Base-by-base conservation (phyloP, 2,888 invertebrate genomes). In the Gandaritis pyraliata region DNA sequence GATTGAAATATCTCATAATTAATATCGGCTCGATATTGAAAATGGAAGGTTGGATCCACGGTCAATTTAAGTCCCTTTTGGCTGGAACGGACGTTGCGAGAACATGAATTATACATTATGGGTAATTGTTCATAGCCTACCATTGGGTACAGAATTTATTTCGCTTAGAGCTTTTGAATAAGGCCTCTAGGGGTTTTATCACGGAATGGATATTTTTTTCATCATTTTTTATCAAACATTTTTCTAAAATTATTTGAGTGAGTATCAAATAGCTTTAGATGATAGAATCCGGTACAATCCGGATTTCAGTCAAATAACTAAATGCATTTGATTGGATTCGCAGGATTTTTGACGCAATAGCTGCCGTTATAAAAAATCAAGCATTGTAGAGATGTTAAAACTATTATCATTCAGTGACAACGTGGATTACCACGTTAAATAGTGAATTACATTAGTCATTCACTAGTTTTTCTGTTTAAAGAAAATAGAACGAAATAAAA, bases 91-190 rank as follows among this genome's bases (percentile, higher is more conserved):
- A 77, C 82, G 75, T 76, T 69, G 74, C 77, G 74, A 70, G 65
- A 71, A 81, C 78, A 89, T 90, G 89, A 90, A 90, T 90, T 87
- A 90, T 85, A 85, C 86, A 90, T 88, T 78, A 83, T 74, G 76
- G 73, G 74, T 71, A 62, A 45, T 64, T 53, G 68, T 70, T 73
- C 72, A 72, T 71, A 70, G 73, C 41, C 29, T 76, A 78, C 78
- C 75, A 74, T 80, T 75, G 69, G 68, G 68, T 23, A 23, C 65
- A 51, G 43, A 61, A 75, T 79, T 72, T 61, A 72, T 72, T 76
- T 72, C 62, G 13, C 29, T 52, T 41, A 41, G 41, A 6, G 41
- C 41, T 41, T 41, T 15, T 12, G 15, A 38, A 41, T 7, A 41
- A 15, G 15, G 13, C 13, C 8, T 41, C n/a, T 23, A 23, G 23